A percentile compares a stretch with the other conserved stretches of the same genome.
Evolutionary conservation across 1,140 invertebrate genomes (phyloP).

Genomic region (Lineus longissimus): DNA sequence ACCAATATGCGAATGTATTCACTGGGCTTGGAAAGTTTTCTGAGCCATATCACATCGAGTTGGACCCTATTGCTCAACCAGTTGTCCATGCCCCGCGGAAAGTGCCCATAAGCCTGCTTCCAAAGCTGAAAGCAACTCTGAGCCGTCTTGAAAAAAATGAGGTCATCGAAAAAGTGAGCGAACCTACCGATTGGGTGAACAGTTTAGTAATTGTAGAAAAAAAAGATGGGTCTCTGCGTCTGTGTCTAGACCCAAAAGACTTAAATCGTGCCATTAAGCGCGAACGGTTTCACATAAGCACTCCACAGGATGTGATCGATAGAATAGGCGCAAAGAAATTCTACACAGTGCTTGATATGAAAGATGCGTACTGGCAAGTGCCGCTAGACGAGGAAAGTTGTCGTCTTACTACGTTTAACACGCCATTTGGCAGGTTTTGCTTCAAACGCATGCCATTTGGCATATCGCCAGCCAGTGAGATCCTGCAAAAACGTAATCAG

Average conservation of each 20-base stretch:
- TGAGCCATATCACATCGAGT: neutral
- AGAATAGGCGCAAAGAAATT: neutral
- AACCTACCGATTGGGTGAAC: constrained; percentile 2
- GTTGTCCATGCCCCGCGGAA: neutral
- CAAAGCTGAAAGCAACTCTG: neutral
- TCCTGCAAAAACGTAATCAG: neutral
- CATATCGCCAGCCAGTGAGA: neutral
- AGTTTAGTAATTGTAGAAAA: constrained; percentile 12
- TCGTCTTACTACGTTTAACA: constrained; percentile 18
- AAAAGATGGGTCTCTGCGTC: neutral
- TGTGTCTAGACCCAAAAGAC: constrained; percentile 15
- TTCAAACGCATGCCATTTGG: constrained; percentile 14
- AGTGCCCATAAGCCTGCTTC: neutral
- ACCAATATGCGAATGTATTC: too few relatives aligned
- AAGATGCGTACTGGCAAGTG: constrained; percentile 44
- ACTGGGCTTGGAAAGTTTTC: neutral
- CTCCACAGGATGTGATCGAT: neutral
- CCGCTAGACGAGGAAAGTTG: constrained; percentile 11
- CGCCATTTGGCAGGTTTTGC: constrained; percentile 10
- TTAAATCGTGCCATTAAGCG: constrained; percentile 10
- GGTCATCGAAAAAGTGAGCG: neutral
- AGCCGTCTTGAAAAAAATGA: neutral
- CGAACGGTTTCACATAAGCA: neutral
- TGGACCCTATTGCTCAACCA: neutral
- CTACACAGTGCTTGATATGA: constrained; percentile 47